Conservation (phyloP, 1,140 invertebrate species). For the Drosophila biarmipes region DNA sequence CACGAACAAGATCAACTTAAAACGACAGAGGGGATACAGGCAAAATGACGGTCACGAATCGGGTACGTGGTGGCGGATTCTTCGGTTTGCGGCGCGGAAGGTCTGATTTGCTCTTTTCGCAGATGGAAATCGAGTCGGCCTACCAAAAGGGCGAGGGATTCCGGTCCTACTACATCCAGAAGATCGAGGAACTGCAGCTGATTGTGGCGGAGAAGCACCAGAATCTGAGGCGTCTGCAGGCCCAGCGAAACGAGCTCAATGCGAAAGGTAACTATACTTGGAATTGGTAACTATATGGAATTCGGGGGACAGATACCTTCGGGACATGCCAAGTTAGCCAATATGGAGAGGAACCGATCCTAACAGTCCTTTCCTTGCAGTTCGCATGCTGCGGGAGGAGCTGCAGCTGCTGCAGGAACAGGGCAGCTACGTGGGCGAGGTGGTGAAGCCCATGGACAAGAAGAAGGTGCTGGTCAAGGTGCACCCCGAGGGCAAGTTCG, state of each 20-base stretch:
- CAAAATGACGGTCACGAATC: slow-evolving; percentile 76
- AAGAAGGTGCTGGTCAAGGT: slow-evolving; percentile 99
- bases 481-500: slow-evolving; percentile 99
- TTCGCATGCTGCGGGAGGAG: slow-evolving; percentile 98
- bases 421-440: slow-evolving; percentile 99
- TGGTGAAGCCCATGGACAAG: slow-evolving; percentile 99
- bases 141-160: slow-evolving; percentile 91
- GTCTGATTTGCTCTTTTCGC: neutral
- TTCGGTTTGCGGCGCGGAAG: neutral
- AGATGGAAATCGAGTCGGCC: slow-evolving; percentile 94
- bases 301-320: too few species aligned
- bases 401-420: slow-evolving; percentile 99
- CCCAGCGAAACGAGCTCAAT: slow-evolving; percentile 99
- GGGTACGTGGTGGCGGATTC: slow-evolving; percentile 40
- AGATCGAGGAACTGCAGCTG: slow-evolving; percentile 98
- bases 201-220: slow-evolving; percentile 99
- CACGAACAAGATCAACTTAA: slow-evolving; percentile 1
- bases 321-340: neutral
- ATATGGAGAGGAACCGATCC: neutral
- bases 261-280: slow-evolving; percentile 95
- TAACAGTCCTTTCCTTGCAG: slow-evolving; percentile 85
- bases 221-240: slow-evolving; percentile 98
- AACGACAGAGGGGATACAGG: neutral
- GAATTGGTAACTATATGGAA: too few species aligned
- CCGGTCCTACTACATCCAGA: slow-evolving; percentile 97